phyloP scores from a whole-genome alignment of 2,888 invertebrate species.

The Heteromurus nitidus region DNA sequence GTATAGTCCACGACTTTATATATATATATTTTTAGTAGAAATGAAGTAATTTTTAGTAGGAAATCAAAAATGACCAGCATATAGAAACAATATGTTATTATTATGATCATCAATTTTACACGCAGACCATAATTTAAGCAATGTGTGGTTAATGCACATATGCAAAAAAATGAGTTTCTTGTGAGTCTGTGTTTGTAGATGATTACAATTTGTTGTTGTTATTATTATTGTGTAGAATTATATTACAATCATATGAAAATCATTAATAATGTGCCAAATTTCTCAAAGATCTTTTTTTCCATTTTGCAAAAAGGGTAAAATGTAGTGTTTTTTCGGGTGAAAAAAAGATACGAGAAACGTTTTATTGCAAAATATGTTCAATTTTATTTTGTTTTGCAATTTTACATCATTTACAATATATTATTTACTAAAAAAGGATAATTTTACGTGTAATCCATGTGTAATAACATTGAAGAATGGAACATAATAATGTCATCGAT shows the following conservation, averaged over 20 bases:
- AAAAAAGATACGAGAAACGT: not conserved
- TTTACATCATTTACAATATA: constrained; percentile 58
- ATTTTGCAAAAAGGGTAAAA: not conserved
- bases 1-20: too few relatives aligned
- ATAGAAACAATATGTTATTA: too few relatives aligned
- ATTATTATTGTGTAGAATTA: constrained; percentile 15
- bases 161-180: too few relatives aligned
- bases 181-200: constrained; percentile 36
- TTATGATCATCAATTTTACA: too few relatives aligned
- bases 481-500: constrained; percentile 28
- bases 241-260: constrained; percentile 47
- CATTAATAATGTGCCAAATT: constrained; percentile 57
- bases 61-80: too few relatives aligned
- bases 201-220: constrained; percentile 18
- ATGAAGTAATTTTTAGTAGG: too few relatives aligned
- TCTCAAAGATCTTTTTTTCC: constrained; percentile 19
- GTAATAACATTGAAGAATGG: not conserved
- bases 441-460: constrained; percentile 19
- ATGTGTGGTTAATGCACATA: too few relatives aligned
- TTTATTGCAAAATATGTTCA: too few relatives aligned
- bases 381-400: constrained; percentile 45
- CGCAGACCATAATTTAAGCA: too few relatives aligned
- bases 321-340: constrained; percentile 5
- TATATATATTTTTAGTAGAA: too few relatives aligned
- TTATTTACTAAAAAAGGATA: constrained; percentile 34